These are phyloP conservation scores for Diplodus puntazzo DNA, from an alignment of 2,797 vertebrate species.

Conservation along the genomic window DNA sequence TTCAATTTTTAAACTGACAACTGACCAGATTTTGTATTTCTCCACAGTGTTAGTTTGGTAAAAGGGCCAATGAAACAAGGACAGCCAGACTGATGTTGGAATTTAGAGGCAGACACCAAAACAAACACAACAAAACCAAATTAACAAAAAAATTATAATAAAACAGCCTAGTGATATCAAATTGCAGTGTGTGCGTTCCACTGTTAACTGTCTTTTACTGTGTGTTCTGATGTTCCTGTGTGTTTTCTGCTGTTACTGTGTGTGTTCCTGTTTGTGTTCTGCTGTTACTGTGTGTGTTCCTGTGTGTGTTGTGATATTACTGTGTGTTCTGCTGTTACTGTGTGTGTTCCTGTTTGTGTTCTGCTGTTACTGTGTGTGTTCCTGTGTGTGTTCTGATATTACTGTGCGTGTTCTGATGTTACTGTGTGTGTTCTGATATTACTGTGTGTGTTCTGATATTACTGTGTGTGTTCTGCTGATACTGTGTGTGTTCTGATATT, in stretches of 20 bases:
- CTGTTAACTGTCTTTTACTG: neutral
- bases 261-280: constrained; percentile 10
- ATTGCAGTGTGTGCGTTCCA: too few relatives aligned
- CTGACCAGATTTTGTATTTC: neutral
- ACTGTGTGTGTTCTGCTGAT: too few relatives aligned
- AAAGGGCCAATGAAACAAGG: too few relatives aligned
- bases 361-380: too few relatives aligned
- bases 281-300: constrained; percentile 8
- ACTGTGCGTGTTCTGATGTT: neutral
- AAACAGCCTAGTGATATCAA: too few relatives aligned
- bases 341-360: neutral
- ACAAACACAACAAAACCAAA: too few relatives aligned
- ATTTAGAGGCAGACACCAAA: too few relatives aligned
- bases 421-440: neutral
- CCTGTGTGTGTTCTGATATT: neutral
- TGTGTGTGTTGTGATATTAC: too few relatives aligned
- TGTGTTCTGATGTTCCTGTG: neutral
- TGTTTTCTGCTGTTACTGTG: neutral
- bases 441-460: neutral
- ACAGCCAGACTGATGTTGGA: too few relatives aligned
- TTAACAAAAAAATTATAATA: too few relatives aligned
- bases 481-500: neutral
- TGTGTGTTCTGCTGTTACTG: neutral
- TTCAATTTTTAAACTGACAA: too few relatives aligned
- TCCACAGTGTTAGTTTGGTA: neutral